Evolutionary conservation across 2,113 vertebrate genomes (phyloP), one percentile per base, ranked within the genome.

Genomic region (Oncorhynchus nerka): DNA sequence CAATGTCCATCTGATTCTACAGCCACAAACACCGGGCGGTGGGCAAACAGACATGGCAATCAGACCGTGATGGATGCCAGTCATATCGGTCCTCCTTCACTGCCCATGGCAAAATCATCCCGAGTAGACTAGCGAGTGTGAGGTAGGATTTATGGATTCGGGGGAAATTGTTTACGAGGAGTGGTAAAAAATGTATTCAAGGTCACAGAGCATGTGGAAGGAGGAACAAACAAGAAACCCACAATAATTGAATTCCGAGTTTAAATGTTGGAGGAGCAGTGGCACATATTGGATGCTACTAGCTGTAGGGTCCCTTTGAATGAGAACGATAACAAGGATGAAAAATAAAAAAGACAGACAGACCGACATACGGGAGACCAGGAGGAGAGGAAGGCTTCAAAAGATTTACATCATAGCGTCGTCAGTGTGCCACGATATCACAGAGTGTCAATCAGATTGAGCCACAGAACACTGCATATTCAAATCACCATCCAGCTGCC

Each of bases 181-280:
- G 83, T 79, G 51, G 81, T 68, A 75, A 77, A 83, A 83, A 81
- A 68, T 26, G 0, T 61, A 72, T 79, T 83, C 73, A 79, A 85
- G 84, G 79, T 84, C 86, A 75, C 49, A 73, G 71, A 74, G 82
- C 78, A 80, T 62, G 15, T 75, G 34, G 0, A 66, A 66, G 39
- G 39, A 45, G 59, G 57, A 55, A 62, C 61, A 59, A 68, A 70
- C 20, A 70, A 78, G 81, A 57, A 77, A 66, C 51, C 73, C 81
- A 39, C 62, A 32, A 57, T 82, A 80, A 88, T 82, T 91, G 75
- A 85, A 89, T 91, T 89, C 78, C 73, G 20, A 84, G 73, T 75
- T 86, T 83, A 75, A 87, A 87, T 65, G 81, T 79, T 71, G 76
- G 71, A 73, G 76, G 73, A 73, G 78, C 30, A 20, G 34, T 67